Conservation (phyloP, 2,113 vertebrate genomes). For the Sorex araneus region DNA sequence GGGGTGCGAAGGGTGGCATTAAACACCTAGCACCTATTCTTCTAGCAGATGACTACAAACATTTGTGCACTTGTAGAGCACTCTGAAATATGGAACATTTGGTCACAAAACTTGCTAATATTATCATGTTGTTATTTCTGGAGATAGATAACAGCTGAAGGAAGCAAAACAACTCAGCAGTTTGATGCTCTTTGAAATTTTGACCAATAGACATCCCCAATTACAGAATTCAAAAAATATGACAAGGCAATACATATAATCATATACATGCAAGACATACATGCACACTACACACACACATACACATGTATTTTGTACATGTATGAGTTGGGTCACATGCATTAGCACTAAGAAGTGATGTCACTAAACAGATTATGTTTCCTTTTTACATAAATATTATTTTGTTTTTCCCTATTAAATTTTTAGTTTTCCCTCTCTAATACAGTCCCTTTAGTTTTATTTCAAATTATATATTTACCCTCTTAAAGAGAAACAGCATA, state of each 20-base stretch:
- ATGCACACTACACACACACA: slow-evolving; percentile 77
- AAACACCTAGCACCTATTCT: slow-evolving; percentile 86
- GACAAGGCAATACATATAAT: slow-evolving; percentile 88
- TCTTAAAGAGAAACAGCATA: not conserved
- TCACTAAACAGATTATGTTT: slow-evolving; percentile 81
- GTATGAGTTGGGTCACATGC: too few relatives aligned
- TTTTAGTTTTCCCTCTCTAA: not conserved
- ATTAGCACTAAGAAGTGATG: slow-evolving; percentile 85
- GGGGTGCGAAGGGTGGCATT: slow-evolving; percentile 80
- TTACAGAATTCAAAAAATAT: slow-evolving; percentile 91
- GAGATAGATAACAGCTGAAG: slow-evolving; percentile 91
- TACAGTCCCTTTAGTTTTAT: not conserved
- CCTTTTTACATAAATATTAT: not conserved
- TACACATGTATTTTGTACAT: too few relatives aligned
- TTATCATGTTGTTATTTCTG: slow-evolving; percentile 87
- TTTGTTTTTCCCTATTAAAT: not conserved
- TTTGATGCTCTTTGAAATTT: slow-evolving; percentile 91
- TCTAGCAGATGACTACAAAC: slow-evolving; percentile 86
- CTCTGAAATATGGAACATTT: slow-evolving; percentile 90
- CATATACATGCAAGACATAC: slow-evolving; percentile 74
- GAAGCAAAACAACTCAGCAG: slow-evolving; percentile 88
- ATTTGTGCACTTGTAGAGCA: slow-evolving; percentile 90
- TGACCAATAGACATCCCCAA: slow-evolving; percentile 87
- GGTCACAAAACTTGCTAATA: slow-evolving; percentile 87
- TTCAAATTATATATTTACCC: not conserved